Evolutionary conservation across 1,140 invertebrate species (phyloP).

Genomic region (Anagrus nilaparvatae): DNA sequence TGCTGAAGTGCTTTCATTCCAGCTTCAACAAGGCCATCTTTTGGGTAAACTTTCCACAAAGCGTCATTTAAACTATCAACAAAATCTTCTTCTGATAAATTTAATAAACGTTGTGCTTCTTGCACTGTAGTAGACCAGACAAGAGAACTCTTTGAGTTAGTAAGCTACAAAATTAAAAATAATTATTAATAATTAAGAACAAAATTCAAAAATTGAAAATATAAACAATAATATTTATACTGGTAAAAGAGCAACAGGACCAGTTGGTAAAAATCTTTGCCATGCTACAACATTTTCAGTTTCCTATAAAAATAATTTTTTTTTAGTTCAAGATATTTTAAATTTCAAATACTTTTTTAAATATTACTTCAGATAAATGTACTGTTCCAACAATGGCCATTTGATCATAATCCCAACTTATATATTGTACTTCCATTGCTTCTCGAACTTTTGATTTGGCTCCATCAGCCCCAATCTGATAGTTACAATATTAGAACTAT

Average conservation of each 20-base stretch:
- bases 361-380: slow-evolving; percentile 63
- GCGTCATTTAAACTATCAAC: slow-evolving; percentile 82
- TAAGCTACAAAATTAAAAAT: too few species aligned
- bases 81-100: slow-evolving; percentile 68
- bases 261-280: slow-evolving; percentile 88
- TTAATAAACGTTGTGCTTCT: slow-evolving; percentile 63
- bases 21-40: slow-evolving; percentile 45
- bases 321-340: background rate
- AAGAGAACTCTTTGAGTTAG: slow-evolving; percentile 66
- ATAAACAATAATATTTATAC: slow-evolving; percentile 34
- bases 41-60: slow-evolving; percentile 63
- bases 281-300: slow-evolving; percentile 78
- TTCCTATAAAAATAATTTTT: slow-evolving; percentile 44
- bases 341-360: slow-evolving; percentile 4
- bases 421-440: slow-evolving; percentile 66
- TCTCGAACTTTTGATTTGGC: slow-evolving; percentile 75
- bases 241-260: slow-evolving; percentile 85
- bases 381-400: slow-evolving; percentile 85
- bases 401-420: slow-evolving; percentile 79
- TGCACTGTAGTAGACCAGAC: slow-evolving; percentile 80
- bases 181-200: too few species aligned
- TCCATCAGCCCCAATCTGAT: slow-evolving; percentile 88
- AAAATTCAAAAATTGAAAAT: slow-evolving; percentile 26
- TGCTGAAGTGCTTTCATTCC: slow-evolving; percentile 46
- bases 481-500: slow-evolving; percentile 19